Evolutionary conservation across 2,888 invertebrate species (phyloP), one percentile per base, ranked within the genome.

Genomic region (Ashinkailepas kermadecensis): DNA sequence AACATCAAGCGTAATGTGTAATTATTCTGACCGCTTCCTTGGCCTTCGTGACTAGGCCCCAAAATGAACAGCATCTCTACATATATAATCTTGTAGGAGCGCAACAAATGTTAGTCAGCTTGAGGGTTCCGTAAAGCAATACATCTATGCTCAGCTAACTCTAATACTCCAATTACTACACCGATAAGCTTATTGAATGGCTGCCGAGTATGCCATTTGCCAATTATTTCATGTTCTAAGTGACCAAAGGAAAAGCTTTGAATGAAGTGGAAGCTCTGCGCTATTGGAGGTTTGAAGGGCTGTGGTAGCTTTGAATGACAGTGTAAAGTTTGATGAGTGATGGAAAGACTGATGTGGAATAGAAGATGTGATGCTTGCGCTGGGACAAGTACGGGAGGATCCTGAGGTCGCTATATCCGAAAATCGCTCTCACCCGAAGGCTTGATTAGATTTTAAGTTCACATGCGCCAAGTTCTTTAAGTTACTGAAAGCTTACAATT

Each of bases 141-240:
- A 8, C 18, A 15, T 8, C 21, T 8, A 62, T 8, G 62, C 18
- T 15, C 21, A 62, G 18, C 15, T 62, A 18, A 1, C 18, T 3
- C 62, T 18, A 62, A 18, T 15, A 8, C 62, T 62, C 15, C 62
- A 18, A 0, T 62, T 62, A 18, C 21, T 21, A 13, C 18, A 3
- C 4, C 21, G 62, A 18, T 21, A 62, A 18, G 62, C 13, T 18
- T 15, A 62, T 8, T 8, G 7, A 62, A 15, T 18, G 2, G 39
- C 39, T 39, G 39, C 39, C 62, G 18, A 8, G 15, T 18, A 65
- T 25, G 7, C 67, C 25, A 67, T 12, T 25, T 25, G 67, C 67
- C 25, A 25, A 25, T 25, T 25, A 67, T 67, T 67, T 67, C 67
- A 67, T 67, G 11, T 67, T 67, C 67, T 67, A 67, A 67, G 67